Evolutionary conservation across 2,888 invertebrate genomes (phyloP).

Genomic region (Odontomyia ornata): DNA sequence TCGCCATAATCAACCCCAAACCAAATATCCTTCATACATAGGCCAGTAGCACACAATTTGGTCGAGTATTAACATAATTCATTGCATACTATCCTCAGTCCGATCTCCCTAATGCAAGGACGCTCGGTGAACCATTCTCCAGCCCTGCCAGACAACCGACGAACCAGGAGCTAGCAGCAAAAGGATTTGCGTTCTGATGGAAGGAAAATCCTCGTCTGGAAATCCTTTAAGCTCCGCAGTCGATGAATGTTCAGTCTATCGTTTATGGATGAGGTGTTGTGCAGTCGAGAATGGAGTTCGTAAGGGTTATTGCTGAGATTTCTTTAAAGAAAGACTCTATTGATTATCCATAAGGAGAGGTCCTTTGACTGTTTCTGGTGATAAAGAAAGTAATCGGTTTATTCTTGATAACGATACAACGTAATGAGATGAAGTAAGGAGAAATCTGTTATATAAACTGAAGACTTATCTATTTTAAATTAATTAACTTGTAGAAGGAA

Average conservation of each 20-base stretch:
- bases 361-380: neutral
- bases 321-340: neutral
- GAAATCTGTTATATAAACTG: neutral
- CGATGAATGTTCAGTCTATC: conserved; percentile 18
- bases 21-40: neutral
- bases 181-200: neutral
- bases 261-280: neutral
- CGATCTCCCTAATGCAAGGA: conserved; percentile 22
- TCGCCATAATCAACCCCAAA: too few relatives aligned
- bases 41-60: conserved; percentile 3
- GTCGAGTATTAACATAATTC: conserved; percentile 29
- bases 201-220: conserved; percentile 10
- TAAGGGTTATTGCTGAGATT: neutral
- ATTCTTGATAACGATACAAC: too few relatives aligned
- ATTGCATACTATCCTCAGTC: conserved; percentile 27
- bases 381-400: neutral
- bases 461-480: neutral
- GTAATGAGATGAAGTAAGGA: neutral
- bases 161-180: neutral
- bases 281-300: neutral
- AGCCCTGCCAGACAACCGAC: neutral
- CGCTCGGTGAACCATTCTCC: neutral
- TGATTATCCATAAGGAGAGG: neutral
- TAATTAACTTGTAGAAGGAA: neutral
- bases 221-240: conserved; percentile 28